Conservation (phyloP, 2,113 vertebrate genomes). For the Triplophysa siluroides region DNA sequence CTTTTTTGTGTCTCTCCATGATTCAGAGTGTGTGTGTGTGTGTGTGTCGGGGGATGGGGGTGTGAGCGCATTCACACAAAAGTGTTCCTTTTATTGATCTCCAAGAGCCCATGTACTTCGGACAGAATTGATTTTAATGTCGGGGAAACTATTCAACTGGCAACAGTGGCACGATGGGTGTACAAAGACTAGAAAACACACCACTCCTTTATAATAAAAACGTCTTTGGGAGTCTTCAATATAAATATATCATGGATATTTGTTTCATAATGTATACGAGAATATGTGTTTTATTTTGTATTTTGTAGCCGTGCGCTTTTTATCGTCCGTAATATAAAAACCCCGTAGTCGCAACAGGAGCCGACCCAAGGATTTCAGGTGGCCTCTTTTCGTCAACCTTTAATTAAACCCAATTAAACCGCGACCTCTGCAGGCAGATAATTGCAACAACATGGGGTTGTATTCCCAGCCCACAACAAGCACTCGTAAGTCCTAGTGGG, state of each 20-base stretch:
- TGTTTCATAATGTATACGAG: neutral
- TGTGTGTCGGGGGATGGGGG: slow-evolving; percentile 19
- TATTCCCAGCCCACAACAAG: too few species aligned
- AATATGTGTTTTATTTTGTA: neutral
- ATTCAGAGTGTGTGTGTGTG: slow-evolving; percentile 33
- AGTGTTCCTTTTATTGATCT: slow-evolving; percentile 36
- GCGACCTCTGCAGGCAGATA: slow-evolving; percentile 31
- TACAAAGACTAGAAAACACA: neutral
- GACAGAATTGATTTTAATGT: slow-evolving; percentile 13
- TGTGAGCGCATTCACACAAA: slow-evolving; percentile 26
- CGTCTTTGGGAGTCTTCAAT: neutral
- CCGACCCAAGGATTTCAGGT: neutral
- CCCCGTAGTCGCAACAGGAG: neutral
- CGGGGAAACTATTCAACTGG: neutral
- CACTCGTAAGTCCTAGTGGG: too few species aligned
- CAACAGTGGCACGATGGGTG: neutral
- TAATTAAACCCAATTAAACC: slow-evolving; percentile 17
- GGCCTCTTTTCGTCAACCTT: slow-evolving; percentile 2
- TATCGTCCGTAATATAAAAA: neutral
- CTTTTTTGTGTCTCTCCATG: slow-evolving; percentile 10
- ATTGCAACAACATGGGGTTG: slow-evolving; percentile 14
- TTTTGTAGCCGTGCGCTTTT: neutral
- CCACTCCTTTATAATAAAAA: neutral
- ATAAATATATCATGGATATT: neutral
- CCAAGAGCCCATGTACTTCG: neutral